Base-by-base conservation (phyloP, 2,888 invertebrate genomes). In the Oxyteleia sp. region DNA sequence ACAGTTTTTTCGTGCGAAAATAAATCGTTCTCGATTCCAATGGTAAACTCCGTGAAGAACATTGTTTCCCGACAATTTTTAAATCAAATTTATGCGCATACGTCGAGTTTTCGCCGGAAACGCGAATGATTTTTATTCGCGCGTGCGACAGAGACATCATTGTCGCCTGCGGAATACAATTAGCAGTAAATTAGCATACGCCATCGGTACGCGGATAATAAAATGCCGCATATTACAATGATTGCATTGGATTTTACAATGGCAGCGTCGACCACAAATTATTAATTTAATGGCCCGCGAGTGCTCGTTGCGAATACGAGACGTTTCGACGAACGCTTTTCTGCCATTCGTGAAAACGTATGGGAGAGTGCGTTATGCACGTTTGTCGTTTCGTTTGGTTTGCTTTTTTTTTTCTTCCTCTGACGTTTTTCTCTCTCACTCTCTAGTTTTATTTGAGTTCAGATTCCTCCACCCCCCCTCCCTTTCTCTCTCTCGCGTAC, bases 141-240 rank as follows among this genome's bases (percentile, higher is more conserved):
- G 20, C 81, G 79, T 78, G 68, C 72, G 85, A 85, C 79, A 87
- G 89, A 91, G 91, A 91, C 92, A 91, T 91, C 91, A 91, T 92
- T 92, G 92, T 91, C 90, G 90, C 89, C 86, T 83, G 89, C 88
- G 92, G 91, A 93, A 93, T 91, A 93, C 93, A 93, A 93, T 93
- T 93, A 93, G 93, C 93, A 93, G 93, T 93, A 93, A 93, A 93
- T 93, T 93, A 92, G 90, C 93, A 91, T 92, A 90, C 87, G 88
- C 87, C 82, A 85, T 84, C 88, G 89, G 89, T 85, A 84, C 84
- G 66, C 86, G 90, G 92, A 93, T 92, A 92, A 38, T 38, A 38
- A 93, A 93, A 92, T 93, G 89, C 89, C 87, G 89, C 90, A 90
- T 91, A 91, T 92, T 93, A 93, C 91, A 92, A 93, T 91, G 92